Conservation (phyloP, 2,797 vertebrate genomes). For the Sebastes cheni region DNA sequence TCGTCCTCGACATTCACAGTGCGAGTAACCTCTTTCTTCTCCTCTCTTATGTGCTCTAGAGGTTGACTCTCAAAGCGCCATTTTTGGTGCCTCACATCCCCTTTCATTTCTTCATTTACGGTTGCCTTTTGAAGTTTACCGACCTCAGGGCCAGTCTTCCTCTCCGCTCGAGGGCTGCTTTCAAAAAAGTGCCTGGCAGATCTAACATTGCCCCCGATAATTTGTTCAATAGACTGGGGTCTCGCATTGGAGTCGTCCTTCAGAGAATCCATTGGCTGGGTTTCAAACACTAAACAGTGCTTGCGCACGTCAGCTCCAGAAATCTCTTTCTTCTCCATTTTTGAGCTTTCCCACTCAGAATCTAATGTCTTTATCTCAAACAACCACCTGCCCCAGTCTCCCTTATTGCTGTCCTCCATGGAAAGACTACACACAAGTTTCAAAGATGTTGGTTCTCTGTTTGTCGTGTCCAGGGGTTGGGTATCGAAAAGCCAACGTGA, state of each 20-base stretch:
- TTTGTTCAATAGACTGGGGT: conserved; percentile 79
- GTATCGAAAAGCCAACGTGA: conserved; percentile 89
- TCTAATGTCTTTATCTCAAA: conserved; percentile 90
- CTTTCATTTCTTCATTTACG: conserved; percentile 85
- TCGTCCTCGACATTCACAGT: conserved; percentile 87
- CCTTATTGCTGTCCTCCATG: conserved; percentile 86
- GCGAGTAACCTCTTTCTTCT: conserved; percentile 83
- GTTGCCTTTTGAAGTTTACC: conserved; percentile 86
- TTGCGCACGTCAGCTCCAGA: conserved; percentile 87
- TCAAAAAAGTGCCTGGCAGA: conserved; percentile 91
- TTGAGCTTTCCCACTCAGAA: conserved; percentile 81
- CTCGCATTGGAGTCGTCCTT: conserved; percentile 84
- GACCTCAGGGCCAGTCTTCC: conserved; percentile 84
- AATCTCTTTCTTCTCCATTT: conserved; percentile 82
- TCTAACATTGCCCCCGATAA: conserved; percentile 91
- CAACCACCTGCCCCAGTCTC: conserved; percentile 86
- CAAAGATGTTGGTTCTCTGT: conserved; percentile 79
- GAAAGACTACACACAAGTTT: conserved; percentile 87
- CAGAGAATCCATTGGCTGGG: conserved; percentile 88
- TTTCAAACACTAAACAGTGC: conserved; percentile 92
- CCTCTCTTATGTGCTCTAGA: conserved; percentile 90
- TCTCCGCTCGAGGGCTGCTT: conserved; percentile 83
- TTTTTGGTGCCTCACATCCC: conserved; percentile 91
- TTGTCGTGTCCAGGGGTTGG: conserved; percentile 84
- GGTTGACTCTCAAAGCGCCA: conserved; percentile 91